These are phyloP conservation scores for Tetanocera ferruginea DNA, from an alignment of 2,888 invertebrate species.

Conservation along the genomic window DNA sequence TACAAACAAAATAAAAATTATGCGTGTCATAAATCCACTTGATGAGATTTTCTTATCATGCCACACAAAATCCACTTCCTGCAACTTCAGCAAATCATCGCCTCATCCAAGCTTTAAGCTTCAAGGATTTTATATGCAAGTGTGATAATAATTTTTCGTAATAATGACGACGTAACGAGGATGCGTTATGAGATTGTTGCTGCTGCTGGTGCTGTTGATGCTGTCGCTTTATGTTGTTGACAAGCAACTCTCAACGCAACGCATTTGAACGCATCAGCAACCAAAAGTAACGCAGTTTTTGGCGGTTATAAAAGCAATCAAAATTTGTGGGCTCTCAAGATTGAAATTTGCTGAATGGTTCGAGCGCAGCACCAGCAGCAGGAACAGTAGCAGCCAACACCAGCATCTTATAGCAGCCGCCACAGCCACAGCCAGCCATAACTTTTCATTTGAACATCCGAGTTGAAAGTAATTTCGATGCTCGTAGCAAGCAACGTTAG, in stretches of 20 bases:
- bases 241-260: constrained; percentile 10
- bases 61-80: constrained; percentile 20
- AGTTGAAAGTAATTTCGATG: background rate
- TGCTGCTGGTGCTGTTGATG: constrained; percentile 11
- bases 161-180: constrained; percentile 57
- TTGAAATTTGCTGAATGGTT: constrained; percentile 18
- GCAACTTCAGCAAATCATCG: constrained; percentile 11
- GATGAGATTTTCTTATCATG: constrained; percentile 60
- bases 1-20: constrained; percentile 63
- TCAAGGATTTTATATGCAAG: constrained; percentile 35
- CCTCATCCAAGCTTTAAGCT: background rate
- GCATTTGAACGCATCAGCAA: constrained; percentile 9
- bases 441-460: constrained; percentile 18
- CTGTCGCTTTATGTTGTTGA: background rate
- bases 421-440: background rate
- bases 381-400: too few relatives aligned
- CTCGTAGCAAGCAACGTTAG: background rate
- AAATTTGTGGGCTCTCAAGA: constrained; percentile 50
- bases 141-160: constrained; percentile 63
- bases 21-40: constrained; percentile 63
- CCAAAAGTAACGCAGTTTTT: constrained; percentile 34
- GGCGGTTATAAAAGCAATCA: constrained; percentile 57
- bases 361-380: constrained; percentile 11
- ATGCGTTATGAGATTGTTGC: constrained; percentile 40
- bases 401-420: too few relatives aligned